Evolutionary conservation across 2,888 invertebrate genomes (phyloP), one percentile per base, ranked within the genome.

Genomic region (Plebejus anna): DNA sequence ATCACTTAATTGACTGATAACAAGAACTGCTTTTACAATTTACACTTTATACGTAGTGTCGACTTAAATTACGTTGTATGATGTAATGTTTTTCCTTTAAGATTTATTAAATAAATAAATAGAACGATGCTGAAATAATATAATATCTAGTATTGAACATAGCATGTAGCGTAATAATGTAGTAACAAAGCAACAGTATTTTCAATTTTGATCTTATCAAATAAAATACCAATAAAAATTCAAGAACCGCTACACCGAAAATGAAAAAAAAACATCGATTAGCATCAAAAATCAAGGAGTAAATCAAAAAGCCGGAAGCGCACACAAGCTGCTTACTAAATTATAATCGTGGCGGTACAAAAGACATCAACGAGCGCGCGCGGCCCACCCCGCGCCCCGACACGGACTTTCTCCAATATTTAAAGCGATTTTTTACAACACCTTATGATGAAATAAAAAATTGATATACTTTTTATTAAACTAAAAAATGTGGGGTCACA

Each of bases 361-460:
- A 91, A 90, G 91, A 92, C 87, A 85, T 92, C 90, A 91, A 92
- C 81, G 81, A 75, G 80, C 78, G 76, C 47, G 36, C 61, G 55
- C 76, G 71, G 78, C 75, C 75, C 75, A 42, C 66, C 72, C 70
- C 32, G 71, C 47, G 77, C 77, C 79, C 75, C 77, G 76, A 79
- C 75, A 80, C 79, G 81, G 84, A 86, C 85, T 87, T 87, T 88
- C 88, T 85, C 84, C 80, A 80, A 79, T 82, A 82, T 81, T 84
- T 88, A 86, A 88, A 88, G 89, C 81, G 85, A 88, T 76, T 89
- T 90, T 90, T 90, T 90, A 84, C 83, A 81, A 86, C 84, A 81
- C 89, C 89, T 87, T 89, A 87, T 86, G 86, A 90, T 87, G 82
- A 82, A 82, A 80, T 83, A 90, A 90, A 90, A 89, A 80, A 78